Conservation (phyloP, 2,797 vertebrate species). For the Argya squamiceps region DNA sequence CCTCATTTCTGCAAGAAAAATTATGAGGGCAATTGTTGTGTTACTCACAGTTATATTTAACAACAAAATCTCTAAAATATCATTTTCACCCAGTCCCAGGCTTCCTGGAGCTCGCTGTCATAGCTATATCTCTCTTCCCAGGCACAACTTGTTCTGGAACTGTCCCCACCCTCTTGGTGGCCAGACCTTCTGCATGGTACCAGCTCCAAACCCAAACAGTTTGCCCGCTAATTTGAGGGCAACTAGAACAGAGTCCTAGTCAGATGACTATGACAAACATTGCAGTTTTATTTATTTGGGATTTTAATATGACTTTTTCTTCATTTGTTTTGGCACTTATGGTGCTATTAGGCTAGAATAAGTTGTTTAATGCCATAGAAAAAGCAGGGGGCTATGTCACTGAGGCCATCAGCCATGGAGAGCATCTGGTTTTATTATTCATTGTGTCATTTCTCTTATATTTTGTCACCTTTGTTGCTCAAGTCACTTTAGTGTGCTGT, state of each 20-base stretch:
- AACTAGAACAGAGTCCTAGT: not conserved
- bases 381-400: not conserved
- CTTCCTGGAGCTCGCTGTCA: not conserved
- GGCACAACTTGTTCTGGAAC: not conserved
- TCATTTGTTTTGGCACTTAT: not conserved
- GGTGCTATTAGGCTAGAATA: not conserved
- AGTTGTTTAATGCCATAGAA: fast-evolving
- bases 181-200: not conserved
- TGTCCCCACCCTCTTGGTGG: not conserved
- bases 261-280: not conserved
- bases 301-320: not conserved
- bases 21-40: not conserved
- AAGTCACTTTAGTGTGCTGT: not conserved
- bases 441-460: not conserved
- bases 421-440: not conserved
- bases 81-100: not conserved
- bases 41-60: conserved; percentile 20
- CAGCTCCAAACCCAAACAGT: not conserved
- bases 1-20: not conserved
- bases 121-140: not conserved
- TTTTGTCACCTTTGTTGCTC: not conserved
- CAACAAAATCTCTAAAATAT: not conserved
- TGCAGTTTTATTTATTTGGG: not conserved
- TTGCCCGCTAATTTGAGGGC: not conserved
- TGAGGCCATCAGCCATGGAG: not conserved